Percentiles rank a stretch among this genome's conserved stretches.
phyloP scores from a whole-genome alignment of 2,113 vertebrate species.

The Ibidorhyncha struthersii region DNA sequence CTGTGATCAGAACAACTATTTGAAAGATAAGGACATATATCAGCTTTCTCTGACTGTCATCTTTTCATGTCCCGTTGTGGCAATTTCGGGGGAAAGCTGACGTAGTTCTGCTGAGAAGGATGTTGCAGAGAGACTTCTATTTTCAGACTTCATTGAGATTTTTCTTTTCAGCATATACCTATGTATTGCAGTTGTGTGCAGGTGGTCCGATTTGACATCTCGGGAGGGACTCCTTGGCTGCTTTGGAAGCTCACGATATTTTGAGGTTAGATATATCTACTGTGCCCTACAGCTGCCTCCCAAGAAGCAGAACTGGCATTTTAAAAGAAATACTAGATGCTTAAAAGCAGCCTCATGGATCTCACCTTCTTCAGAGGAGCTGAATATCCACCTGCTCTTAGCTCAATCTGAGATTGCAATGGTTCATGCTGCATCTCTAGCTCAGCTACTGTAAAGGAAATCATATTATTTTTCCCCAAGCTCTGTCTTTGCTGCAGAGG shows the following conservation, averaged over 20 bases:
- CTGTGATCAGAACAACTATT: neutral
- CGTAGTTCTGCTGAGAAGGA: neutral
- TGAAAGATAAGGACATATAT: neutral
- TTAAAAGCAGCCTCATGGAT: neutral
- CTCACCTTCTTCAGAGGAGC: neutral
- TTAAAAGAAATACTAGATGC: neutral
- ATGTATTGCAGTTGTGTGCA: neutral
- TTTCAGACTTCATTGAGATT: neutral
- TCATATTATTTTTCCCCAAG: too few species aligned
- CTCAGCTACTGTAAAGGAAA: too few species aligned
- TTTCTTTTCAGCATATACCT: neutral
- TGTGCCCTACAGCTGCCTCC: neutral
- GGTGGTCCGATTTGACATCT: neutral
- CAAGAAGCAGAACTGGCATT: neutral
- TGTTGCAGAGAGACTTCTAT: neutral
- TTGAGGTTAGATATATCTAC: neutral
- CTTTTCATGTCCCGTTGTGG: neutral
- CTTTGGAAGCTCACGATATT: neutral
- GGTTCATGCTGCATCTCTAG: too few species aligned
- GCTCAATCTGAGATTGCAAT: too few species aligned
- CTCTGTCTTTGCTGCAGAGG: too few species aligned
- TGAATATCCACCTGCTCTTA: too few species aligned
- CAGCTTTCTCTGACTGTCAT: neutral
- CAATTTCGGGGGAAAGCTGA: neutral
- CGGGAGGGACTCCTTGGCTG: neutral